phyloP scores from a whole-genome alignment of 2,888 invertebrate genomes.

The Tetragnatha montana region DNA sequence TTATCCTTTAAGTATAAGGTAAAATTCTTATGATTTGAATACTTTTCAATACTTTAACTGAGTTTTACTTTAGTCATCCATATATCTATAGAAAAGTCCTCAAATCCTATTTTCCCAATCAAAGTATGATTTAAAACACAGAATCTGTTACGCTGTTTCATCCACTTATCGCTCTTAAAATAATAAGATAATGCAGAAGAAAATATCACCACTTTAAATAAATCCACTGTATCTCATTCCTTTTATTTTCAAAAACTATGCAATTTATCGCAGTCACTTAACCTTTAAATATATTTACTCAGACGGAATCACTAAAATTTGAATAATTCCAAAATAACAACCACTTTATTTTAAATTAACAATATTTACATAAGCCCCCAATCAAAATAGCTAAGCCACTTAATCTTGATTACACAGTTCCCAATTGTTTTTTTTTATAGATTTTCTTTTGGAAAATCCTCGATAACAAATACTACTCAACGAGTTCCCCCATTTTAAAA shows the following conservation, averaged over 20 bases:
- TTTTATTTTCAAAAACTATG: background rate
- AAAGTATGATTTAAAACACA: too few relatives aligned
- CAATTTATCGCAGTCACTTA: background rate
- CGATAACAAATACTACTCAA: background rate
- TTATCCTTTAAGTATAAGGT: too few relatives aligned
- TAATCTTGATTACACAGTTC: background rate
- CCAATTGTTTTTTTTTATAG: background rate
- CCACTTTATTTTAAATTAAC: background rate
- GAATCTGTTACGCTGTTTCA: too few relatives aligned
- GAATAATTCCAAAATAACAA: background rate
- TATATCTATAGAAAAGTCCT: too few relatives aligned
- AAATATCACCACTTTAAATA: background rate
- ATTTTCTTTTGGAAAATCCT: background rate
- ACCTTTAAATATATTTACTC: background rate
- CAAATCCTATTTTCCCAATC: too few relatives aligned
- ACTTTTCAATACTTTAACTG: too few relatives aligned
- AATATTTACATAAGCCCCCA: background rate
- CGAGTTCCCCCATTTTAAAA: background rate
- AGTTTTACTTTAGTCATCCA: too few relatives aligned
- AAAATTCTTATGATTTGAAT: too few relatives aligned
- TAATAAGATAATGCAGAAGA: too few relatives aligned
- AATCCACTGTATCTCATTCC: background rate
- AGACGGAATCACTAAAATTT: background rate
- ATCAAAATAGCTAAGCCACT: background rate
- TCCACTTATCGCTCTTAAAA: too few relatives aligned